phyloP scores from a whole-genome alignment of 2,888 invertebrate genomes.

The Acleris holmiana region DNA sequence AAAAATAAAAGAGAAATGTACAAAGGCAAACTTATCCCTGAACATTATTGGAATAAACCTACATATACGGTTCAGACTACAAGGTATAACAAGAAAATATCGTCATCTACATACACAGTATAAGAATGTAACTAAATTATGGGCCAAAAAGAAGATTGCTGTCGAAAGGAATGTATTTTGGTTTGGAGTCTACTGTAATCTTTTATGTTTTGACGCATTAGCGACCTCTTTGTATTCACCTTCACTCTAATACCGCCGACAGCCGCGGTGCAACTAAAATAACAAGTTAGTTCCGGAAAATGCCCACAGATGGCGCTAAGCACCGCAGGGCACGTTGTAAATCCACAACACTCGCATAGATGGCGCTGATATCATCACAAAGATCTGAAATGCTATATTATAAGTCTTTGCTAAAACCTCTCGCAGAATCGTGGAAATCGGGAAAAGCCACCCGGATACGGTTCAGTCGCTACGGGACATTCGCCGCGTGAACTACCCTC shows the following conservation, averaged over 20 bases:
- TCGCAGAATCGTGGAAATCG: constrained; percentile 62
- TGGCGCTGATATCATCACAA: constrained; percentile 42
- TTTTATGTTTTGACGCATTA: background rate
- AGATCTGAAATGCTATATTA: constrained; percentile 37
- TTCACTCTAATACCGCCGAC: background rate
- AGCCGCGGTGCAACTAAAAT: background rate
- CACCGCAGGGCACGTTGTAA: background rate
- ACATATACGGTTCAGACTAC: no score
- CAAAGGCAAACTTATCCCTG: no score
- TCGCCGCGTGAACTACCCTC: constrained; percentile 62
- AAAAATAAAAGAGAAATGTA: no score
- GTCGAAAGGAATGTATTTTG: no score
- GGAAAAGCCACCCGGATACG: constrained; percentile 71
- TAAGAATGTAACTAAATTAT: no score
- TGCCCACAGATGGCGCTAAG: constrained; percentile 44
- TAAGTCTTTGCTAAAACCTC: constrained; percentile 45
- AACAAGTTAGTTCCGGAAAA: constrained; percentile 35
- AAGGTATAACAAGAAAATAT: no score
- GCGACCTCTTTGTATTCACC: constrained; percentile 15
- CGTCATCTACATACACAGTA: no score
- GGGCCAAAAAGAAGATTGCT: no score
- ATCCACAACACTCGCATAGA: constrained; percentile 39
- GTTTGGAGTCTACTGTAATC: background rate
- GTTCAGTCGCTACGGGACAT: constrained; percentile 75
- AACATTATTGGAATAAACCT: no score